Percentiles rank a stretch among this genome's conserved stretches.
These are phyloP conservation scores for Bombyx mori DNA, from an alignment of 1,140 invertebrate genomes.

Conservation along the genomic window DNA sequence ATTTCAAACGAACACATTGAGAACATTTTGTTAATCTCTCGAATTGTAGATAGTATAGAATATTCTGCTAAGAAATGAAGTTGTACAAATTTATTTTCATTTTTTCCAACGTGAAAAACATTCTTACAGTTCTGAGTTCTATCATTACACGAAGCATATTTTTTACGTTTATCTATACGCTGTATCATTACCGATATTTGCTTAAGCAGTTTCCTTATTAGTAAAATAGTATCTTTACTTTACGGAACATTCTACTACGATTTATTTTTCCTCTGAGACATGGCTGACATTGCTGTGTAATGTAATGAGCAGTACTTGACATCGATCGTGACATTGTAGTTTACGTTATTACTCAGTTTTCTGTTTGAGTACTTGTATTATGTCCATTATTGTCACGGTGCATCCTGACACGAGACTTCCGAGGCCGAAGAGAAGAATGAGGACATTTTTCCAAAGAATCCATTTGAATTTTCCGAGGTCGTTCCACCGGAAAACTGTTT, in stretches of 20 bases:
- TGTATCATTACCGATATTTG: background rate
- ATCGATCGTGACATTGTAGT: background rate
- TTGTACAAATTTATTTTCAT: too few species aligned
- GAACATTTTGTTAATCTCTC: too few species aligned
- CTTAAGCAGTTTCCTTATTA: background rate
- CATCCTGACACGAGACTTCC: slow-evolving; percentile 76
- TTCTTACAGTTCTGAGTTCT: too few species aligned
- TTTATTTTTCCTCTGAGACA: background rate
- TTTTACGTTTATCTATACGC: too few species aligned
- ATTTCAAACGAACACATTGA: too few species aligned
- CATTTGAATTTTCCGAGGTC: slow-evolving; percentile 75
- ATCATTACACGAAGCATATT: too few species aligned
- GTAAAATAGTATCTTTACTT: background rate
- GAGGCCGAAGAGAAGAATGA: slow-evolving; percentile 74
- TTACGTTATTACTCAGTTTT: slow-evolving; percentile 28
- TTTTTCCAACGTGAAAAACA: too few species aligned
- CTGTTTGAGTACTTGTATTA: slow-evolving; percentile 4
- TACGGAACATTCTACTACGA: background rate
- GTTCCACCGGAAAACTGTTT: slow-evolving; percentile 80
- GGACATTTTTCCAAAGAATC: slow-evolving; percentile 77
- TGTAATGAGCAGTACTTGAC: background rate
- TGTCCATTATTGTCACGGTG: slow-evolving; percentile 23
- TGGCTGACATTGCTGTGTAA: background rate
- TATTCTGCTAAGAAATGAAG: too few species aligned
- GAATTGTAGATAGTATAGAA: too few species aligned